Base-by-base conservation (phyloP, 2,888 invertebrate genomes). In the Conus canariensis region DNA sequence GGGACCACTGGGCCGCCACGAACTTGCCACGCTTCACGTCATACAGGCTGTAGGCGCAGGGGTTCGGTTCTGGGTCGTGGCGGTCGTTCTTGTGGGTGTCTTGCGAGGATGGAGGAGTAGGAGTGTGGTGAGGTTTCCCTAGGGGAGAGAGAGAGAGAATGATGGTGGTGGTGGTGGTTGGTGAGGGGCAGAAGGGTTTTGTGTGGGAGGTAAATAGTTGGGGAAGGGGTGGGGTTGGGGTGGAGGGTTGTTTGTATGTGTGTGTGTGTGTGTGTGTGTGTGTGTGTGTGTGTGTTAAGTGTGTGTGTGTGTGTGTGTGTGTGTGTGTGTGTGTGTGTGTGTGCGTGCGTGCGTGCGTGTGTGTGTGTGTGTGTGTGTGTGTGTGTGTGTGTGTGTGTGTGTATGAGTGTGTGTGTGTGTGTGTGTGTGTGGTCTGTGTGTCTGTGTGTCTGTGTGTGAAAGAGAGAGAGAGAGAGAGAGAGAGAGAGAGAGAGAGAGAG, bases 11-110 rank as follows among this genome's bases (percentile, higher is more conserved):
- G 19, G 77, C 83, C 74, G 93, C 92, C 70, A 94, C 92, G 58
- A 93, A 92, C 91, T 93, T 93, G 58, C 91, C 90, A 25, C 92
- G 91, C 25, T 91, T 93, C 25, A 93, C 90, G 87, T 94, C 94
- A 87, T 93, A 95, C 82, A 95, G 92, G 2, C 94, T 94, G 87
- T 93, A 95, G 60, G 92, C 89, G 91, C 94, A 95, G 16, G 89
- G 89, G n/a, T 83, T 85, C 74, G 85, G 19, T 14, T 83, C 67
- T n/a, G 89, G 22, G 56, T 58, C 58, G 58, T 58, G 3, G 58
- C 19, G 45, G 56, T 22, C 10, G 82, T 58, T 58, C 22, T 56
- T 83, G 82, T 22, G 9, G 10, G 58, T 56, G 30, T 30, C 45
- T 80, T 25, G 45, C 0, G 30, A 6, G 74, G 74, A 22, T 74